Evolutionary conservation across 2,113 vertebrate species (phyloP), one percentile per base, ranked within the genome.

Genomic region (Eulemur macaco): DNA sequence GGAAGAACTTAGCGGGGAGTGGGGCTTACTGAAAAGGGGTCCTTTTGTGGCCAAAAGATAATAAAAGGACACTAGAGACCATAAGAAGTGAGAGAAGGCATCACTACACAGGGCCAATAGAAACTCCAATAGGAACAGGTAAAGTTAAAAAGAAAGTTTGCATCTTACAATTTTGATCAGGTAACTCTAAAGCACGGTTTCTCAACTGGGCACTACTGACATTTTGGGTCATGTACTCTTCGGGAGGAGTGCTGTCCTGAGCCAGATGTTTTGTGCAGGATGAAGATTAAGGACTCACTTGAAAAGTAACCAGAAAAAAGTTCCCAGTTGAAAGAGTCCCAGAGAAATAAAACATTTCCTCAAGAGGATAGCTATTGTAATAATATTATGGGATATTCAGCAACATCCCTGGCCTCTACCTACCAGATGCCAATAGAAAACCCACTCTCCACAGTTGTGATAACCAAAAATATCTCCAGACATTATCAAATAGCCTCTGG

Each of bases 311-410:
- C 25, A 52, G 8, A 56, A 21, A 34, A 76, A 87, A 91, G 31
- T 29, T 45, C 10, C 39, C 5, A 58, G 54, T 1, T 52, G 21
- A 86, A 83, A 45, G 31, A 42, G 31, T 74, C 23, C 23, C 20
- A 76, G 25, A 54, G 77, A 88, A 88, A 63, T 73, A 56, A 84
- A 58, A n/a, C 20, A 90, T 76, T 87, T 81, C 54, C 25, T 87
- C 64, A 69, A 64, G n/a, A 56, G 54, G 31, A 92, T 1, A 83
- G 3, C 1, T 63, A 68, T 27, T 45, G 31, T 84, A 83, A 71
- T 27, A 77, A 34, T 29, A 85, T 2, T 37, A 73, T 3, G 71
- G 66, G 52, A 29, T 25, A 25, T 60, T 82, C 27, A 83, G 52
- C 8, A 81, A n/a, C 8, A 83, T 63, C 64, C 27, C 29, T 77